A percentile compares a stretch with the other conserved stretches of the same genome.
phyloP scores from a whole-genome alignment of 2,888 invertebrate genomes.

The Agrochola lota region DNA sequence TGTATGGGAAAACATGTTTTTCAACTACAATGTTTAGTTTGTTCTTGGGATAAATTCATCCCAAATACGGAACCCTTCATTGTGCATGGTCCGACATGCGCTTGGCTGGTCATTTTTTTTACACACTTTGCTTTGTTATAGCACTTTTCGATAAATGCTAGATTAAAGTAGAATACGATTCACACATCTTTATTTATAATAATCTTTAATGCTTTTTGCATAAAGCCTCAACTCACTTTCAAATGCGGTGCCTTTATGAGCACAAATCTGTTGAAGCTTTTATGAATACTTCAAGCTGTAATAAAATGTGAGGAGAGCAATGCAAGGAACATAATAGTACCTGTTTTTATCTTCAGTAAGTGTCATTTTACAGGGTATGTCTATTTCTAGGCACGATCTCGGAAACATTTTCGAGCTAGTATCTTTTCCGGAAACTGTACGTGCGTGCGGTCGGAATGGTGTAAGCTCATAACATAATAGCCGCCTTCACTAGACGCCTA shows the following conservation, averaged over 20 bases:
- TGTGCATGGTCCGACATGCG: too few relatives aligned
- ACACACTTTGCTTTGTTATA: not conserved
- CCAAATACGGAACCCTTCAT: too few relatives aligned
- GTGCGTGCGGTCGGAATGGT: not conserved
- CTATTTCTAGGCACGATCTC: conserved; percentile 14
- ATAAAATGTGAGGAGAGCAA: conserved; percentile 15
- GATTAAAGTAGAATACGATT: not conserved
- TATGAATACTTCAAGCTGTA: conserved; percentile 31
- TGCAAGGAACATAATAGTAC: conserved; percentile 22
- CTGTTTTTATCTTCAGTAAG: conserved; percentile 49
- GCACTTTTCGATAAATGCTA: not conserved
- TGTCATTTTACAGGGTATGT: conserved; percentile 38
- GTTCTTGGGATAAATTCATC: too few relatives aligned
- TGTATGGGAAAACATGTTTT: too few relatives aligned
- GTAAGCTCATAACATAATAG: conserved; percentile 2
- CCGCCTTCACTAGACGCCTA: not conserved
- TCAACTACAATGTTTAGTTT: too few relatives aligned
- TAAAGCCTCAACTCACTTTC: conserved; percentile 10
- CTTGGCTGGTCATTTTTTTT: not conserved
- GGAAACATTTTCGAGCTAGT: conserved; percentile 28
- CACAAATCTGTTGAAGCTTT: conserved; percentile 3
- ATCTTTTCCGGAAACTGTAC: conserved; percentile 37
- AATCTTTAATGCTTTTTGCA: conserved; percentile 1
- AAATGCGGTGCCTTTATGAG: conserved; percentile 9
- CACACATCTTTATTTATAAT: conserved; percentile 7